phyloP scores from a whole-genome alignment of 2,113 vertebrate genomes.

The Nesoenas mayeri region DNA sequence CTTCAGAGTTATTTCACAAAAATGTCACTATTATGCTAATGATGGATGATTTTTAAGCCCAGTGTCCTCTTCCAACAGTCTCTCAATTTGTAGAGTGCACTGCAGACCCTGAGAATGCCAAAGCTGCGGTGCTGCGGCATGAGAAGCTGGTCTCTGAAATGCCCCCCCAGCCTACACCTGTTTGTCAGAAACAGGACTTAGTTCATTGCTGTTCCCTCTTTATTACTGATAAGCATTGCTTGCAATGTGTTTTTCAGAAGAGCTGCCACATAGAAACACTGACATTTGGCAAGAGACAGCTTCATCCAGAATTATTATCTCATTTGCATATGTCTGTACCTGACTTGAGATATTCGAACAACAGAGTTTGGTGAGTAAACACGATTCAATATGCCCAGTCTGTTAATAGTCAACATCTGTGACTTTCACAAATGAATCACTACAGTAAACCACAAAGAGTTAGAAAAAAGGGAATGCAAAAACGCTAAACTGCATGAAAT shows the following conservation, averaged over 20 bases:
- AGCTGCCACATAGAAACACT: neutral
- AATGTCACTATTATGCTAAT: neutral
- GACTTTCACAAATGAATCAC: neutral
- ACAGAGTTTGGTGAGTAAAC: slow-evolving; percentile 1
- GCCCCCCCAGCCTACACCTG: neutral
- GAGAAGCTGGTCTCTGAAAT: neutral
- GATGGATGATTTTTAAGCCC: neutral
- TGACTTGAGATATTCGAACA: neutral
- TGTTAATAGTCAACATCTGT: slow-evolving; percentile 2
- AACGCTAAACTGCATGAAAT: neutral
- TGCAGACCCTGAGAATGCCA: neutral
- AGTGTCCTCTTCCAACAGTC: neutral
- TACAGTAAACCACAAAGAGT: neutral
- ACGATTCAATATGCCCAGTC: neutral
- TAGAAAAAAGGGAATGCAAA: neutral
- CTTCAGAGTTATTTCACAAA: neutral
- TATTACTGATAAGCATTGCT: neutral
- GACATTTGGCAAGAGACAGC: slow-evolving; percentile 16
- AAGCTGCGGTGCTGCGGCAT: neutral
- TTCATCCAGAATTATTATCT: neutral
- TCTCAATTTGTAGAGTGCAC: neutral
- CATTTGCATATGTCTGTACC: neutral
- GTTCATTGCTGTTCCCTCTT: neutral
- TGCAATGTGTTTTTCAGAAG: neutral
- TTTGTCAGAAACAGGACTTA: neutral